Percentiles rank a stretch among this genome's conserved stretches.
Conservation (phyloP, 1,140 invertebrate genomes). For the Drosophila auraria region DNA sequence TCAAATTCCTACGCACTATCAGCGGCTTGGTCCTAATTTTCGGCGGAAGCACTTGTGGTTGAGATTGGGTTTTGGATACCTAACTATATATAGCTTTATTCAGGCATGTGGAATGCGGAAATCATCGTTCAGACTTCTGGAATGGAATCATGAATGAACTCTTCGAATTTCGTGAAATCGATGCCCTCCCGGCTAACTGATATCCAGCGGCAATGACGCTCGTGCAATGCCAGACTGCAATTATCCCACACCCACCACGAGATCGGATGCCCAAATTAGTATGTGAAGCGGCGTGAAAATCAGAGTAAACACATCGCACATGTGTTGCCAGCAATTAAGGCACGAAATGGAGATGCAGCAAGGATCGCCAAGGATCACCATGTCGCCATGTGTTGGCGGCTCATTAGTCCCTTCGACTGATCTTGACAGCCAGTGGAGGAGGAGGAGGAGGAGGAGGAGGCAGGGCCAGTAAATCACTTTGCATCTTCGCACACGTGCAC, state of each 20-base stretch:
- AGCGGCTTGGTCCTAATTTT: slow-evolving; percentile 1
- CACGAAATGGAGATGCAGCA: slow-evolving; percentile 37
- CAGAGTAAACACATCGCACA: slow-evolving; percentile 63
- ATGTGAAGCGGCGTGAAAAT: slow-evolving; percentile 48
- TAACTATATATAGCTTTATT: slow-evolving; percentile 7
- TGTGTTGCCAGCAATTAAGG: slow-evolving; percentile 58
- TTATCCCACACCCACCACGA: slow-evolving; percentile 38
- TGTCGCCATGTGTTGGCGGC: slow-evolving; percentile 65
- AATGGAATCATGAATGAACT: slow-evolving; percentile 59
- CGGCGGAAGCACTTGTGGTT: slow-evolving; percentile 34
- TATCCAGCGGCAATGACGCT: slow-evolving; percentile 53
- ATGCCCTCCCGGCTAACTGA: slow-evolving; percentile 52
- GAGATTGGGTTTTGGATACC: slow-evolving; percentile 27
- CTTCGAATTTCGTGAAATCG: slow-evolving; percentile 60
- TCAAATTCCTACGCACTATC: slow-evolving; percentile 16
- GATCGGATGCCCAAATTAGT: slow-evolving; percentile 45
- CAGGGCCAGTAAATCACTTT: slow-evolving; percentile 57
- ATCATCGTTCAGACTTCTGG: slow-evolving; percentile 34
- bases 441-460: slow-evolving; percentile 13
- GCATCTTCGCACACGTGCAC: slow-evolving; percentile 56
- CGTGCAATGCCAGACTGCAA: slow-evolving; percentile 60
- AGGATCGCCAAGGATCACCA: slow-evolving; percentile 29
- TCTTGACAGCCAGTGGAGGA: slow-evolving; percentile 44
- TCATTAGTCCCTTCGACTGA: slow-evolving; percentile 61
- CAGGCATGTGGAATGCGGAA: slow-evolving; percentile 67